These are phyloP conservation scores for Sinocyclocheilus anophthalmus DNA, from an alignment of 2,113 vertebrate species.

Conservation along the genomic window DNA sequence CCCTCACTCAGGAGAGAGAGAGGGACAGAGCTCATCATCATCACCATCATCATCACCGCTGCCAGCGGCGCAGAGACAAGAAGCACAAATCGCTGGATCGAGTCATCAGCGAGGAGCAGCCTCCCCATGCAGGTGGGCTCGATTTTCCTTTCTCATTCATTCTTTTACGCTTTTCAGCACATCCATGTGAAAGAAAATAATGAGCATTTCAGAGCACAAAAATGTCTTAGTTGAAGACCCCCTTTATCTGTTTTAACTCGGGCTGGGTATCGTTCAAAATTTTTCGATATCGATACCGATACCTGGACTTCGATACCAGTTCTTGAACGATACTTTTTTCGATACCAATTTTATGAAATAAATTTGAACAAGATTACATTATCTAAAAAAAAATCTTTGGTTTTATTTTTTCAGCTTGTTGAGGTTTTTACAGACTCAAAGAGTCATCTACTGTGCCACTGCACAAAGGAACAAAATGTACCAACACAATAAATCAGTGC, in stretches of 20 bases:
- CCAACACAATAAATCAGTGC: no score
- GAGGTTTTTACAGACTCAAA: no score
- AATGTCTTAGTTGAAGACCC: neutral
- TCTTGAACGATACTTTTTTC: no score
- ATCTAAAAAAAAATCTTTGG: no score
- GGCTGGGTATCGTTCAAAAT: no score
- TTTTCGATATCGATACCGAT: no score
- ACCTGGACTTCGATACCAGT: no score
- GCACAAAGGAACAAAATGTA: no score
- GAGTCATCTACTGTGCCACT: no score
- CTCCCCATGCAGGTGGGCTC: slow-evolving; percentile 77
- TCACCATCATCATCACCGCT: slow-evolving; percentile 87
- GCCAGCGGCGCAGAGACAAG: slow-evolving; percentile 87
- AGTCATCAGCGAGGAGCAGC: slow-evolving; percentile 72
- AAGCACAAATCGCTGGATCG: slow-evolving; percentile 89
- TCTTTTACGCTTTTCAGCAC: neutral
- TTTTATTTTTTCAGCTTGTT: no score
- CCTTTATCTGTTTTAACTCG: neutral
- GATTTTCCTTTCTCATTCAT: neutral
- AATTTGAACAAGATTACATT: no score
- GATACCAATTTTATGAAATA: no score
- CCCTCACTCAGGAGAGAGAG: slow-evolving; percentile 69
- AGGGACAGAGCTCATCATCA: slow-evolving; percentile 77
- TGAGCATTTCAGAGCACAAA: neutral
- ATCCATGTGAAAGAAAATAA: neutral